A percentile compares a stretch with the other conserved stretches of the same genome.
These are phyloP conservation scores for Hippotragus niger DNA, from an alignment of 2,113 vertebrate genomes.

Conservation along the genomic window DNA sequence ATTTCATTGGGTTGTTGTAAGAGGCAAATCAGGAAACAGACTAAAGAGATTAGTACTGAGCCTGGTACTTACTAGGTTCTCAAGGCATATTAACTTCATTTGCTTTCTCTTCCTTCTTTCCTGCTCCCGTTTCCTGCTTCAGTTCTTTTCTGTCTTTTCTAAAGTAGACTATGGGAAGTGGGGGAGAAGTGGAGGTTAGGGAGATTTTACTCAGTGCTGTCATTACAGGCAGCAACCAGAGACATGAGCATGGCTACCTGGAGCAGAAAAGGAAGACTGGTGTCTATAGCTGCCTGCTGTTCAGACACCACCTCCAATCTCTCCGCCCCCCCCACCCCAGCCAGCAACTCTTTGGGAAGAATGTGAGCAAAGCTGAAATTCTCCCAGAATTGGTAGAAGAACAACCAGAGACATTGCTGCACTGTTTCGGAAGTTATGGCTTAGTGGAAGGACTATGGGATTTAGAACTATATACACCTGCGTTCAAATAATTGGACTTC, in stretches of 20 bases:
- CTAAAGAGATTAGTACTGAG: background rate
- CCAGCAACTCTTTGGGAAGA: background rate
- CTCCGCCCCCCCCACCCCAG: background rate
- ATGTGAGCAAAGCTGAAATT: background rate
- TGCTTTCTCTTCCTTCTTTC: background rate
- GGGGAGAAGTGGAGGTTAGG: background rate
- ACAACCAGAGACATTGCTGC: background rate
- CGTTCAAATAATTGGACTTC: background rate
- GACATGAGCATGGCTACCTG: background rate
- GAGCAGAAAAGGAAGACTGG: background rate
- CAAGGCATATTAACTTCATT: background rate
- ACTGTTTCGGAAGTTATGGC: background rate
- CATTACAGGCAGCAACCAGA: background rate
- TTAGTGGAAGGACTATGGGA: background rate
- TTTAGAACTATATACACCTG: background rate
- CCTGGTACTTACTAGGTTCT: background rate
- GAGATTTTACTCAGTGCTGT: background rate
- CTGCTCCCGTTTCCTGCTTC: background rate
- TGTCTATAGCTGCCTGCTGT: background rate
- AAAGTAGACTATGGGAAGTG: background rate
- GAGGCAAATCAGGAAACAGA: background rate
- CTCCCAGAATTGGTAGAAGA: background rate
- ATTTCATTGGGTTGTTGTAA: background rate
- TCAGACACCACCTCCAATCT: background rate
- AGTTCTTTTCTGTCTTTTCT: background rate